These are phyloP conservation scores for Drosophila subpulchrella DNA, from an alignment of 1,140 invertebrate genomes.

Conservation along the genomic window DNA sequence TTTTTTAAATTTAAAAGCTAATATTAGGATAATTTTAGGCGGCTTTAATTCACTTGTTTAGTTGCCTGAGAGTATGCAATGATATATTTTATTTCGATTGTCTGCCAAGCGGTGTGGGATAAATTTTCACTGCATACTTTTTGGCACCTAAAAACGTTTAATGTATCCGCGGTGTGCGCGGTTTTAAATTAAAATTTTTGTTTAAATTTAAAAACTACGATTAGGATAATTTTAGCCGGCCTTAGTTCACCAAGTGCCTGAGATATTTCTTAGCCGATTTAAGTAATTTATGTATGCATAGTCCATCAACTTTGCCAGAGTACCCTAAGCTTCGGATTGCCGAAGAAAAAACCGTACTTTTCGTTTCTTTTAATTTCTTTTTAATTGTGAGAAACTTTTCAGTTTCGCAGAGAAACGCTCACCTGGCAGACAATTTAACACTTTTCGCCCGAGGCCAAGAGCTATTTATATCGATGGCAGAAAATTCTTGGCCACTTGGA, in stretches of 20 bases:
- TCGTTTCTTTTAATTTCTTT: conserved; percentile 11
- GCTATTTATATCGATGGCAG: conserved; percentile 32
- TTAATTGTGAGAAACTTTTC: conserved; percentile 35
- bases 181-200: too few relatives aligned
- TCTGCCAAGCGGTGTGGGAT: neutral
- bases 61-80: neutral
- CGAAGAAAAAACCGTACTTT: conserved; percentile 4
- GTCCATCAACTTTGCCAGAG: conserved; percentile 18
- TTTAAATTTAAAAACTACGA: neutral
- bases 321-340: conserved; percentile 31
- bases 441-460: conserved; percentile 42
- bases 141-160: neutral
- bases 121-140: neutral
- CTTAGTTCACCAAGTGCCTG: neutral
- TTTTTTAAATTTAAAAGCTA: neutral
- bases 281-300: neutral
- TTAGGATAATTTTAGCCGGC: neutral
- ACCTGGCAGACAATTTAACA: conserved; percentile 48
- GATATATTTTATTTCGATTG: neutral
- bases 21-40: neutral
- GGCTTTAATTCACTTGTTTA: neutral
- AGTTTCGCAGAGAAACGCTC: conserved; percentile 23
- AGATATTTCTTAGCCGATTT: neutral
- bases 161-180: neutral
- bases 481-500: conserved; percentile 36